These are phyloP conservation scores for Platichthys flesus DNA, from an alignment of 2,113 vertebrate species.

Conservation along the genomic window DNA sequence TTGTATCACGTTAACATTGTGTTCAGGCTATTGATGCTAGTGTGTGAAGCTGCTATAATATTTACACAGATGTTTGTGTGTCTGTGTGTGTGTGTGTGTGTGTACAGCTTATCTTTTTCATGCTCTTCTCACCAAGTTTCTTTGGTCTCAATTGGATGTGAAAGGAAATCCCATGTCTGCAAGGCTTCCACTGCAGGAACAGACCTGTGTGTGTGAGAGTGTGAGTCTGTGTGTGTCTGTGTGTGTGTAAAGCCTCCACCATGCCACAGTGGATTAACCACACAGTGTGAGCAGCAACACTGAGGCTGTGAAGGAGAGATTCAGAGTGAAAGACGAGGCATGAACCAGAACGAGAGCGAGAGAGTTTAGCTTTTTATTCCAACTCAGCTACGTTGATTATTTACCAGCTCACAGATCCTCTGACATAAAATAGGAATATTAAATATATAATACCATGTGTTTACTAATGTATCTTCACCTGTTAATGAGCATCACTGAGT, in stretches of 20 bases:
- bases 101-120: slow-evolving; percentile 51
- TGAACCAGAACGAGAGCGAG: slow-evolving; percentile 12
- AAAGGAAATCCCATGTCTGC: slow-evolving; percentile 77
- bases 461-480: too few relatives aligned
- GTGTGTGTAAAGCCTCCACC: slow-evolving; percentile 38
- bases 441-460: too few relatives aligned
- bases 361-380: not conserved
- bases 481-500: too few relatives aligned
- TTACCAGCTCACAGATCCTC: too few relatives aligned
- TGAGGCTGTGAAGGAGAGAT: slow-evolving; percentile 46
- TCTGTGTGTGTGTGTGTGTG: slow-evolving; percentile 39
- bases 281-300: slow-evolving; percentile 50
- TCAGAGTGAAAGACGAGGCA: slow-evolving; percentile 25
- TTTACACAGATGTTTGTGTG: slow-evolving; percentile 51
- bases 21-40: slow-evolving; percentile 47
- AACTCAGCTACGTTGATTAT: too few relatives aligned
- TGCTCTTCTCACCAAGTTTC: slow-evolving; percentile 66
- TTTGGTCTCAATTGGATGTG: slow-evolving; percentile 72
- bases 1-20: slow-evolving; percentile 58
- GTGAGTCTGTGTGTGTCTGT: slow-evolving; percentile 24
- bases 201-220: slow-evolving; percentile 47
- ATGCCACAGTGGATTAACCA: slow-evolving; percentile 71
- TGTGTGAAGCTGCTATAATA: slow-evolving; percentile 38
- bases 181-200: slow-evolving; percentile 66
- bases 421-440: too few relatives aligned